phyloP scores from a whole-genome alignment of 1,140 invertebrate species.

The Leptopilina clavipes region DNA sequence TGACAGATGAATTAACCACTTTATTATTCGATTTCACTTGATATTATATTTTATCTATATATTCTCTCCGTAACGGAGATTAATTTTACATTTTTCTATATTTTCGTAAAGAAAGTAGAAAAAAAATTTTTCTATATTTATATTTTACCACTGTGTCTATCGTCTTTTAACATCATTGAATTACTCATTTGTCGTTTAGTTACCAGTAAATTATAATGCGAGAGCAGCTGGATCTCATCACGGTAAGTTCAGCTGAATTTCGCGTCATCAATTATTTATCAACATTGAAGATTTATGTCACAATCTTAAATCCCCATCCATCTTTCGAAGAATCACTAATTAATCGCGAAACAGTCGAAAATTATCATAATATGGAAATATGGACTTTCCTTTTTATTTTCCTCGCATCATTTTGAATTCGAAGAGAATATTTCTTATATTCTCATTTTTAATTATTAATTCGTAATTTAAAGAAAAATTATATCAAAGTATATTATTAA shows the following conservation, averaged over 20 bases:
- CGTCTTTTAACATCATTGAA: not conserved
- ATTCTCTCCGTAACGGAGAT: too few relatives aligned
- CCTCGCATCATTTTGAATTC: too few relatives aligned
- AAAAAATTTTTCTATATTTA: too few relatives aligned
- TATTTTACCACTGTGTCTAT: not conserved
- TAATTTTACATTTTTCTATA: too few relatives aligned
- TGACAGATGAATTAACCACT: not conserved
- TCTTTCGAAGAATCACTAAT: not conserved
- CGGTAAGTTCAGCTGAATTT: conserved; percentile 29
- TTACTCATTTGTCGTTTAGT: conserved; percentile 6
- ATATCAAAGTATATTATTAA: too few relatives aligned
- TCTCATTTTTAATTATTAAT: too few relatives aligned
- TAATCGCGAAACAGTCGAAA: not conserved
- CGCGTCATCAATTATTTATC: not conserved
- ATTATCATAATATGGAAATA: not conserved
- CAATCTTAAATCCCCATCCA: not conserved
- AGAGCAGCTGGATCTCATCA: conserved; percentile 29
- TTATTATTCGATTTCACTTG: not conserved
- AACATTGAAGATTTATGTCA: conserved; percentile 28
- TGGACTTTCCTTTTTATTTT: not conserved
- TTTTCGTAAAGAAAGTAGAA: too few relatives aligned
- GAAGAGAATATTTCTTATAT: not conserved
- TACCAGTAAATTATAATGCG: conserved; percentile 14
- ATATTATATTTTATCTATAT: not conserved
- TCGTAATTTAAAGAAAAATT: too few relatives aligned